Conservation (phyloP, 2,888 invertebrate species). For the Philaethria dido region DNA sequence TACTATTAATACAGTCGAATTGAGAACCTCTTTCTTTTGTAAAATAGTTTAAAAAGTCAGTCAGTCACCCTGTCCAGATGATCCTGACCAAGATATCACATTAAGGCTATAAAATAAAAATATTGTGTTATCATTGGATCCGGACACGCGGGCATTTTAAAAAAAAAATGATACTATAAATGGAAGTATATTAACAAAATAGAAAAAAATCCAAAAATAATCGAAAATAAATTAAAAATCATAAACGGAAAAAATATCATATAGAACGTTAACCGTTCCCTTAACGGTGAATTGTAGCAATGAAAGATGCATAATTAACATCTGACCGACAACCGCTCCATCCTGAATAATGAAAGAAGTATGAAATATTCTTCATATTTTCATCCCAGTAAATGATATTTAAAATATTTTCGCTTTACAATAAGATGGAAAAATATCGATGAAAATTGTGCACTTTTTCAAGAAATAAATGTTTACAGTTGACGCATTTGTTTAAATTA, state of each 20-base stretch:
- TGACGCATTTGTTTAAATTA: no score
- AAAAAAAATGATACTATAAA: no score
- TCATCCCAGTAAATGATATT: constrained; percentile 16
- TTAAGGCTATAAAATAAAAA: no score
- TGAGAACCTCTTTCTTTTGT: no score
- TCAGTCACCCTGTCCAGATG: no score
- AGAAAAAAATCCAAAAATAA: not conserved
- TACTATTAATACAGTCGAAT: no score
- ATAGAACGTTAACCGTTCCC: constrained; percentile 8
- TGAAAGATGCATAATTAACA: constrained; percentile 26
- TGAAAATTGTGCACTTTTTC: not conserved
- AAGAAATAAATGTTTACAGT: no score
- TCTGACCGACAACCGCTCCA: constrained; percentile 12
- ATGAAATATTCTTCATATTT: constrained; percentile 15
- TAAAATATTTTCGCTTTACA: constrained; percentile 15
- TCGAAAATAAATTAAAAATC: constrained; percentile 1
- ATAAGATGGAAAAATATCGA: not conserved
- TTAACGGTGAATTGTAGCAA: constrained; percentile 21
- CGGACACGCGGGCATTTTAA: no score
- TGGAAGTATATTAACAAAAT: not conserved
- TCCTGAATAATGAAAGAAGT: constrained; percentile 9
- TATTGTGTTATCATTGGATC: no score
- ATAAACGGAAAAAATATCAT: constrained; percentile 7
- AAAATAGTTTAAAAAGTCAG: no score
- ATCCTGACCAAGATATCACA: no score